phyloP scores from a whole-genome alignment of 2,888 invertebrate species.

The Microdon myrmicae region DNA sequence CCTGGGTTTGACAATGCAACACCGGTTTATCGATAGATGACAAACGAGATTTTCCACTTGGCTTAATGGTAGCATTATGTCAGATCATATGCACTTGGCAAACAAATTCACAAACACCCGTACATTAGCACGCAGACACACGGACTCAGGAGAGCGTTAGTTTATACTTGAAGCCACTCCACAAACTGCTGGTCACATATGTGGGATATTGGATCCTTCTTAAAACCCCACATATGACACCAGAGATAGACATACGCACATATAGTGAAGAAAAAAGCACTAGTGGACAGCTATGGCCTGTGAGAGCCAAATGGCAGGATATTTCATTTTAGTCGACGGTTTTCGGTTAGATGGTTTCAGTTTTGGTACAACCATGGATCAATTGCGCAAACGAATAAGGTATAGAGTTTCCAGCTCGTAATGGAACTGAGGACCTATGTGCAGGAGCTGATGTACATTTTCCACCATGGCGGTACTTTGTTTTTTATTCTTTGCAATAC shows the following conservation, averaged over 20 bases:
- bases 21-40: slow-evolving; percentile 48
- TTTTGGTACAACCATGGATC: slow-evolving; percentile 18
- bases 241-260: no score
- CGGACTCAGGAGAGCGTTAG: background rate
- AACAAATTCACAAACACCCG: no score
- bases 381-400: background rate
- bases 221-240: slow-evolving; percentile 21
- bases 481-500: slow-evolving; percentile 4
- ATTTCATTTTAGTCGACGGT: slow-evolving; percentile 34
- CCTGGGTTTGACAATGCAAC: slow-evolving; percentile 48
- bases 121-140: no score
- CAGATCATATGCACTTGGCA: slow-evolving; percentile 25
- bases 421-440: slow-evolving; percentile 27
- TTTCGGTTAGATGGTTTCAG: slow-evolving; percentile 31
- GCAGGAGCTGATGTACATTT: slow-evolving; percentile 21
- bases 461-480: slow-evolving; percentile 16
- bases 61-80: slow-evolving; percentile 45
- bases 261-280: background rate
- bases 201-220: slow-evolving; percentile 10
- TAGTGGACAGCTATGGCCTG: slow-evolving; percentile 8
- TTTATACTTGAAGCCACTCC: slow-evolving; percentile 11
- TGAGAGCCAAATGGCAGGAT: slow-evolving; percentile 21
- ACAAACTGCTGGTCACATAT: slow-evolving; percentile 2
- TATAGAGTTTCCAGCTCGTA: slow-evolving; percentile 1
- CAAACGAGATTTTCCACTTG: slow-evolving; percentile 52